Evolutionary conservation across 2,888 invertebrate species (phyloP).

Genomic region (Leptinotarsa tumamoca): DNA sequence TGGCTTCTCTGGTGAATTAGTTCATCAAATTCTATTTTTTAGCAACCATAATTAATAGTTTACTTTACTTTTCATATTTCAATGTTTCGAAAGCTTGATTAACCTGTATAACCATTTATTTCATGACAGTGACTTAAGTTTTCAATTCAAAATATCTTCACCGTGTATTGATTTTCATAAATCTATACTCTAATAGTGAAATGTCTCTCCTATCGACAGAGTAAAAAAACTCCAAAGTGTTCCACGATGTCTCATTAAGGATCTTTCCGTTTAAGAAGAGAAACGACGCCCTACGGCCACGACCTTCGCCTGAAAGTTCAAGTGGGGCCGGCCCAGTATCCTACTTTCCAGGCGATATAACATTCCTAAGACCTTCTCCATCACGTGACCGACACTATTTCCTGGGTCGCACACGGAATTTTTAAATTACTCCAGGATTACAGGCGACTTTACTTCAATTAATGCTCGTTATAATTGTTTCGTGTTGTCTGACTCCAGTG

Average conservation of each 20-base stretch:
- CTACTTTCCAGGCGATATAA: conserved; percentile 24
- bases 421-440: conserved; percentile 38
- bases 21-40: no score
- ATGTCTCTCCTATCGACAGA: no score
- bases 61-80: no score
- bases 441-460: conserved; percentile 10
- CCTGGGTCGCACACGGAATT: conserved; percentile 40
- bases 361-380: conserved; percentile 8
- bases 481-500: conserved; percentile 4
- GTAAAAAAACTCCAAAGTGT: background rate
- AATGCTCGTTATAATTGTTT: conserved; percentile 10
- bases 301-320: conserved; percentile 33
- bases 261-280: background rate
- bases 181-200: no score
- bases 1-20: no score
- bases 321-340: conserved; percentile 21
- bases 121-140: no score
- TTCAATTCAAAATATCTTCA: no score
- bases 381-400: conserved; percentile 23
- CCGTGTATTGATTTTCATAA: no score
- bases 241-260: background rate
- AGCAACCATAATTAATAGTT: no score
- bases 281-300: conserved; percentile 10
- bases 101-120: no score
- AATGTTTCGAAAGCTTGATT: no score